Base-by-base conservation (phyloP, 1,140 invertebrate genomes). In the Pseudomyrmex flavicornis region DNA sequence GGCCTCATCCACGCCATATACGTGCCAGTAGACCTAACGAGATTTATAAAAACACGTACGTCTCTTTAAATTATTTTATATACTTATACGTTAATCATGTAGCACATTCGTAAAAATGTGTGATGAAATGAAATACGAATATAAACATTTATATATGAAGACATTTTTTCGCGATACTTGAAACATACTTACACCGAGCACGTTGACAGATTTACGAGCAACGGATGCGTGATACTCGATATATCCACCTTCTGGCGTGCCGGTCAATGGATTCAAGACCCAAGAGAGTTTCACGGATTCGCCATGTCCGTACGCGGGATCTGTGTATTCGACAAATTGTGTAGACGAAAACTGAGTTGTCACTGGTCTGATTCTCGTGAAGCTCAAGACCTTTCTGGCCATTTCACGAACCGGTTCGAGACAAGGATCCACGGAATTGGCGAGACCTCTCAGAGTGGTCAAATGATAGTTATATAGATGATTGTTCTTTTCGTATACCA, bases 381-480 rank as follows among this genome's bases (percentile, higher is more conserved):
- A 92, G 5, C 72, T 82, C 46, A 91, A 85, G 22, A 88, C 85
- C 50, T 90, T 93, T 46, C 77, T 90, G 15, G 85, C 88, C 75
- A 91, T 87, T 83, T 93, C 92, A 7, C 86, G 82, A 35, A 89
- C 44, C 10, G 82, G 76, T 22, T n/a, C 26, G 8, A 90, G 75
- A 62, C 94, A 95, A 52, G 93, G 92, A 66, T 93, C 90, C 9
- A 89, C 90, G 7, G 92, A 91, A 68, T 92, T 87, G 0, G 92
- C 86, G n/a, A 95, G 73, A 35, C 89, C 87, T 77, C 93, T 87
- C n/a, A 95, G 59, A 0, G 92, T 94, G 0, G 91, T 94, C 58
- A 95, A 90, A 82, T 94, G 92, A 66, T 93, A 94, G 68, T 93
- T 93, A 82, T 95, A 95, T 5, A 95, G 84, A 82, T 94, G 91